Evolutionary conservation across 2,113 vertebrate species (phyloP).

Genomic region (Jaculus jaculus): DNA sequence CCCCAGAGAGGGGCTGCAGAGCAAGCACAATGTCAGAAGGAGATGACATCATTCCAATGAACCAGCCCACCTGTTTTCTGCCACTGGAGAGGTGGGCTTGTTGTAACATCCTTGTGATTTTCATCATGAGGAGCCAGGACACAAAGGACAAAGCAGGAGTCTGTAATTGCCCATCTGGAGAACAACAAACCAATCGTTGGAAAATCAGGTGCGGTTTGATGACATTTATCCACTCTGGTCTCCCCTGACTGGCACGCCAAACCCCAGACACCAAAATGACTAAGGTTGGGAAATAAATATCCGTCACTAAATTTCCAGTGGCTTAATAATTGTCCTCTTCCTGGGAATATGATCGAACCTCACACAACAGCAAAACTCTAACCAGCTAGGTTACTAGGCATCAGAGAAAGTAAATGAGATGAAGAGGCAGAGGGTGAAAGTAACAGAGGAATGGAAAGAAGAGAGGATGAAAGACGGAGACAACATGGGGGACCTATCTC

Average conservation of each 20-base stretch:
- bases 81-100: background rate
- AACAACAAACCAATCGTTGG: slow-evolving; percentile 72
- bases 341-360: slow-evolving; percentile 83
- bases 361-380: slow-evolving; percentile 80
- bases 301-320: slow-evolving; percentile 84
- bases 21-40: background rate
- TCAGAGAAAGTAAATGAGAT: slow-evolving; percentile 69
- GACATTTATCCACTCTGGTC: slow-evolving; percentile 73
- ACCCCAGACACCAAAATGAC: slow-evolving; percentile 81
- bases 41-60: background rate
- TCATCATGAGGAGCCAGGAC: slow-evolving; percentile 42
- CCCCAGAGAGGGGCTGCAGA: background rate
- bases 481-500: background rate
- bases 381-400: slow-evolving; percentile 79
- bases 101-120: slow-evolving; percentile 24
- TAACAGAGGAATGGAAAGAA: background rate
- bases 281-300: slow-evolving; percentile 79
- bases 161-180: slow-evolving; percentile 65
- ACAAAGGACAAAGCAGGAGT: slow-evolving; percentile 58
- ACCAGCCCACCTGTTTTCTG: background rate
- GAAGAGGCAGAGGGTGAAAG: slow-evolving; percentile 43
- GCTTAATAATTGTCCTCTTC: slow-evolving; percentile 86
- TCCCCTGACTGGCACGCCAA: slow-evolving; percentile 80
- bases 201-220: slow-evolving; percentile 76
- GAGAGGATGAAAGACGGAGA: background rate